Conservation (phyloP, 2,113 vertebrate genomes). For the Mormyrus lacerda region DNA sequence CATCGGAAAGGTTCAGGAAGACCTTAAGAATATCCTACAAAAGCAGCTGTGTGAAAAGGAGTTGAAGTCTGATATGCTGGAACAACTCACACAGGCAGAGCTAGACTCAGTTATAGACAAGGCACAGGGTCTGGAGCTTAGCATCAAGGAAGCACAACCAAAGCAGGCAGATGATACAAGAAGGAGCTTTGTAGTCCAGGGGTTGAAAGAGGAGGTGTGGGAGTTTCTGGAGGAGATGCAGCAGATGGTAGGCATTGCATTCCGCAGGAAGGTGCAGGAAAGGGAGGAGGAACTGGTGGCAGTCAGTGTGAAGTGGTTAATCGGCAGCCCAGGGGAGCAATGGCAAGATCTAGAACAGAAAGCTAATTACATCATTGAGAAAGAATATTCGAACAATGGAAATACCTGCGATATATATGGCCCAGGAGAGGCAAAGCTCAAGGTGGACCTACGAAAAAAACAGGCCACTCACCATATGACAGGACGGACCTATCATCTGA, state of each 20-base stretch:
- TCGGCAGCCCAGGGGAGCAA: background rate
- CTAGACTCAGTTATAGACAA: slow-evolving; percentile 36
- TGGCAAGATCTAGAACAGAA: slow-evolving; percentile 36
- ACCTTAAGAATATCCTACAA: slow-evolving; percentile 34
- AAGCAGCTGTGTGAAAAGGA: slow-evolving; percentile 33
- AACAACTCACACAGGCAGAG: slow-evolving; percentile 31
- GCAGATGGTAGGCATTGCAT: slow-evolving; percentile 19
- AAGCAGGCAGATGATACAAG: background rate
- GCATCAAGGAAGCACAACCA: slow-evolving; percentile 26
- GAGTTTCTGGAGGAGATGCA: slow-evolving; percentile 27
- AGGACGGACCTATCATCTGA: slow-evolving; percentile 31
- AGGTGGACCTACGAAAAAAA: slow-evolving; percentile 17
- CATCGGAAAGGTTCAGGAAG: slow-evolving; percentile 6
- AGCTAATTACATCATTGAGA: slow-evolving; percentile 42
- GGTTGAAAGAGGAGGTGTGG: slow-evolving; percentile 46
- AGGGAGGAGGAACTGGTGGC: slow-evolving; percentile 33
- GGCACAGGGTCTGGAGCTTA: slow-evolving; percentile 28
- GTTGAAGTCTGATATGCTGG: slow-evolving; percentile 21
- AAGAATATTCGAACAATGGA: background rate
- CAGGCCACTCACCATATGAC: slow-evolving; percentile 24
- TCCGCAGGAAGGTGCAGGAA: background rate
- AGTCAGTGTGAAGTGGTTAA: slow-evolving; percentile 37
- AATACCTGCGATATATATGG: background rate
- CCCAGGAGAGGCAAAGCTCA: background rate
- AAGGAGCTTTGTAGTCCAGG: slow-evolving; percentile 31